These are phyloP conservation scores for Alethe diademata DNA, from an alignment of 2,113 vertebrate species.

Conservation along the genomic window DNA sequence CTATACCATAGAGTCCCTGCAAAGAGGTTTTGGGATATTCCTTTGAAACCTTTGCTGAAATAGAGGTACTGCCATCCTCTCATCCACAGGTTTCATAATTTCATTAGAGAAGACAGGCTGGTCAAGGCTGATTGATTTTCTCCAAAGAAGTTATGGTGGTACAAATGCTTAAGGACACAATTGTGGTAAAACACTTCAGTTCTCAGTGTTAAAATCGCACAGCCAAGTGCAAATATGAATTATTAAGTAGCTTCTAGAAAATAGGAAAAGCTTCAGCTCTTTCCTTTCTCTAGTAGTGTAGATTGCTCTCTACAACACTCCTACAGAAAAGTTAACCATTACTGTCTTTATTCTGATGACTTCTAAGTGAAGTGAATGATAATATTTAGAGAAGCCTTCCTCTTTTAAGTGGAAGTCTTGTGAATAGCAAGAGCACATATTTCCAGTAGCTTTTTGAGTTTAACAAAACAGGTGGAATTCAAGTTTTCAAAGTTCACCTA, in stretches of 20 bases:
- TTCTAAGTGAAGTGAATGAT: not conserved
- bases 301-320: not conserved
- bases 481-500: not conserved
- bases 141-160: not conserved
- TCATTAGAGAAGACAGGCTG: not conserved
- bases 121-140: not conserved
- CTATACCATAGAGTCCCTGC: not conserved
- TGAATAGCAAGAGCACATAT: not conserved
- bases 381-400: not conserved
- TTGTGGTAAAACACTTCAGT: not conserved
- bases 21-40: not conserved
- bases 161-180: not conserved
- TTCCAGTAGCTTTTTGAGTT: not conserved
- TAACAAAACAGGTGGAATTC: not conserved
- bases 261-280: not conserved
- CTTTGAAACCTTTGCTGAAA: not conserved
- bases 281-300: not conserved
- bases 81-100: not conserved
- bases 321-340: not conserved
- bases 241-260: not conserved
- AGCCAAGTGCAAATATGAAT: not conserved
- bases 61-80: not conserved
- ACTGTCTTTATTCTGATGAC: not conserved
- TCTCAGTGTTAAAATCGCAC: not conserved
- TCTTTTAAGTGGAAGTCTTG: not conserved